Percentiles rank a stretch among this genome's conserved stretches.
phyloP scores from a whole-genome alignment of 2,888 invertebrate genomes.

The Melanostoma scalare region DNA sequence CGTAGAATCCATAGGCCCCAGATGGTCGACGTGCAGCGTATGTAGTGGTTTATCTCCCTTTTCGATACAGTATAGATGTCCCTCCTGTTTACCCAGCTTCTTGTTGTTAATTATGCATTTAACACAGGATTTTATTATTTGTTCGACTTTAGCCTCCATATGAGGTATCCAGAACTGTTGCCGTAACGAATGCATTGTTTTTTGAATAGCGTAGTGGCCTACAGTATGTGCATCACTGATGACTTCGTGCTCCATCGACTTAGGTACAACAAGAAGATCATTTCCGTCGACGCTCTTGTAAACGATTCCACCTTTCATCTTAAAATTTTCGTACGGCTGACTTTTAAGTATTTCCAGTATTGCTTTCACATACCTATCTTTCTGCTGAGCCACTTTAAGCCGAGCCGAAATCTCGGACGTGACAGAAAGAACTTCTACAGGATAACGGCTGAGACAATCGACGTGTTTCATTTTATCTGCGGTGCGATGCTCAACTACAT shows the following conservation, averaged over 20 bases:
- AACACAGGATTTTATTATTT: too few relatives aligned
- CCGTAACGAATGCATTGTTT: too few relatives aligned
- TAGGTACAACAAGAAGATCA: conserved; percentile 4
- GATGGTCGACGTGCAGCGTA: too few relatives aligned
- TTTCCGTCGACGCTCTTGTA: neutral
- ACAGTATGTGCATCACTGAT: conserved; percentile 33
- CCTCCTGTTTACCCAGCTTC: too few relatives aligned
- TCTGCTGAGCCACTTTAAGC: conserved; percentile 5
- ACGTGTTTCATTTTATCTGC: conserved; percentile 72
- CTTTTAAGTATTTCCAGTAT: conserved; percentile 4
- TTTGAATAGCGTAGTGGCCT: neutral
- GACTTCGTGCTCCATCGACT: conserved; percentile 8
- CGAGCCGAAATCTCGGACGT: too few relatives aligned
- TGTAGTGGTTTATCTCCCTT: too few relatives aligned
- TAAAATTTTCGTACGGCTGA: neutral
- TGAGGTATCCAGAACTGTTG: conserved; percentile 52
- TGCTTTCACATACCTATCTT: neutral
- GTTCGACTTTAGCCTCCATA: too few relatives aligned
- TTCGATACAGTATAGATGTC: too few relatives aligned
- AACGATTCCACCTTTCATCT: neutral
- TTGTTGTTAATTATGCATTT: too few relatives aligned
- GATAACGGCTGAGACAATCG: conserved; percentile 69
- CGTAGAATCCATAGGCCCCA: too few relatives aligned
- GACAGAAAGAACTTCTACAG: conserved; percentile 7
- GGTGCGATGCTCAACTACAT: conserved; percentile 72